Conservation (phyloP, 2,888 invertebrate genomes). For the Pheosia tremula region DNA sequence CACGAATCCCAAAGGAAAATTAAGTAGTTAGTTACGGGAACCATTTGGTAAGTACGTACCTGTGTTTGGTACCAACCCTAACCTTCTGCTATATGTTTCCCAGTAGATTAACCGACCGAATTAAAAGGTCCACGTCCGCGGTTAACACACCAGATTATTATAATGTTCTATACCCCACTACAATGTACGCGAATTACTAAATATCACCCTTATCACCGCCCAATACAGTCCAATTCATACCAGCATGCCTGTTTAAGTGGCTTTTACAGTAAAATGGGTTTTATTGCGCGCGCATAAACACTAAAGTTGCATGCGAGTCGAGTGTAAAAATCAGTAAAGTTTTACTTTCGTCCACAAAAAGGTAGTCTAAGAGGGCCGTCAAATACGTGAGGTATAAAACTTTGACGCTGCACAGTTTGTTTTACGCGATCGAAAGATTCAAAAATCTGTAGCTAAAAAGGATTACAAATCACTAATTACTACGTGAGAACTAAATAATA, state of each 20-base stretch:
- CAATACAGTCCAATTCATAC: slow-evolving; percentile 18
- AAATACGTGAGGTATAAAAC: slow-evolving; percentile 40
- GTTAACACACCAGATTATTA: slow-evolving; percentile 23
- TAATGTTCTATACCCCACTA: slow-evolving; percentile 24
- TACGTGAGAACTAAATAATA: too few species aligned
- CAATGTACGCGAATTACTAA: slow-evolving; percentile 2
- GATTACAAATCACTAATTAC: too few species aligned
- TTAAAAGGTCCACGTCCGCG: slow-evolving; percentile 23
- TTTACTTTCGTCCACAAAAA: slow-evolving; percentile 41
- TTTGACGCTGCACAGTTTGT: slow-evolving; percentile 9
- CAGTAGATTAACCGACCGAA: slow-evolving; percentile 34
- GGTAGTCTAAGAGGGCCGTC: slow-evolving; percentile 25
- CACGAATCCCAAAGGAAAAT: too few species aligned
- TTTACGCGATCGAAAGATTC: not conserved
- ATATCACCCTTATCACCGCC: slow-evolving; percentile 8
- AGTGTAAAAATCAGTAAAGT: slow-evolving; percentile 35
- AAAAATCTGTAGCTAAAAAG: too few species aligned
- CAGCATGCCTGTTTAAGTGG: slow-evolving; percentile 18
- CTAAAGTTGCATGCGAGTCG: slow-evolving; percentile 34
- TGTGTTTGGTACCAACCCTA: not conserved
- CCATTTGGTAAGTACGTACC: too few species aligned
- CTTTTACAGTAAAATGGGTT: slow-evolving; percentile 40
- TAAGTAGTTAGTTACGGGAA: too few species aligned
- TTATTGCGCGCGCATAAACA: slow-evolving; percentile 35
- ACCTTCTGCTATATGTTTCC: slow-evolving; percentile 13